Evolutionary conservation across 1,140 invertebrate genomes (phyloP).

Genomic region (Pogonomyrmex californicus): DNA sequence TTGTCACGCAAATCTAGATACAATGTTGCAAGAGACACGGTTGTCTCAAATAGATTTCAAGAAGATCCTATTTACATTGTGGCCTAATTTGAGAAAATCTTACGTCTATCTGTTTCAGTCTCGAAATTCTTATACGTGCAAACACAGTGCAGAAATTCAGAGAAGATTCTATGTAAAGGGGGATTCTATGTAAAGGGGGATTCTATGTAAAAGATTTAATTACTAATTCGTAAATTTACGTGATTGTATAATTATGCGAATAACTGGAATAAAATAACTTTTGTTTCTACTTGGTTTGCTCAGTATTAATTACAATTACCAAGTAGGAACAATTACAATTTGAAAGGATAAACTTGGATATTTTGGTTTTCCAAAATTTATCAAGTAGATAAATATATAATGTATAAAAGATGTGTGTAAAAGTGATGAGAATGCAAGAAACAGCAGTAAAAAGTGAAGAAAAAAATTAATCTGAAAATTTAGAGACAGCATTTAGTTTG

Average conservation of each 20-base stretch:
- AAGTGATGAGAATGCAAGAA: too few species aligned
- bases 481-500: too few species aligned
- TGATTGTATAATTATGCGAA: neutral
- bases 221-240: neutral
- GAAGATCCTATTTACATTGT: neutral
- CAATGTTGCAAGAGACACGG: neutral
- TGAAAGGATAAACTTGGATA: neutral
- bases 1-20: neutral
- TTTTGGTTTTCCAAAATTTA: neutral
- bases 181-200: too few species aligned
- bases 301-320: too few species aligned
- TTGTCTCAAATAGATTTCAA: neutral
- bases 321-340: too few species aligned
- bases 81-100: constrained; percentile 7
- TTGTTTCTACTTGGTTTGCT: neutral
- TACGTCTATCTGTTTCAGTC: neutral
- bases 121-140: neutral
- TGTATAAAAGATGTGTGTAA: too few species aligned
- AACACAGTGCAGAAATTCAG: neutral
- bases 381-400: neutral
- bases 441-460: too few species aligned
- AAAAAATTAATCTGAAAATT: neutral
- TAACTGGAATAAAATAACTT: neutral
- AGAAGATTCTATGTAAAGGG: neutral
- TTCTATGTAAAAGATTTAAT: neutral